Conservation (phyloP, 1,140 invertebrate species). For the Lepidotrigona ventralis region DNA sequence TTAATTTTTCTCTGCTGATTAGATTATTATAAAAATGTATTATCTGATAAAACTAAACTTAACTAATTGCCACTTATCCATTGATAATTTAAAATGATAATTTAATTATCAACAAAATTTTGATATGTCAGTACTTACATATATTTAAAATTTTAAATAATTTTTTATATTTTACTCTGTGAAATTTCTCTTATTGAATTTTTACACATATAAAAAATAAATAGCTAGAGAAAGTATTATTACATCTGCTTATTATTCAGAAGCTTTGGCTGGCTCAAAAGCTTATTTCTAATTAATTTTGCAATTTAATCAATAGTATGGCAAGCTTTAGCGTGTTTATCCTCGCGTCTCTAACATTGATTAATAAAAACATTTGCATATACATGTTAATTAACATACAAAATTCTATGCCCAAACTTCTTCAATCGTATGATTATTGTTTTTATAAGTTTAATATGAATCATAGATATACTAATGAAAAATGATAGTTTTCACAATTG, state of each 20-base stretch:
- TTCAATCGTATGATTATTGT: conserved; percentile 28
- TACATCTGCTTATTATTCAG: conserved; percentile 60
- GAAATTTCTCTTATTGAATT: neutral
- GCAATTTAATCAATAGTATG: conserved; percentile 69
- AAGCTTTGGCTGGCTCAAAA: conserved; percentile 69
- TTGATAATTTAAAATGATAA: neutral
- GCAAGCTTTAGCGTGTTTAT: conserved; percentile 67
- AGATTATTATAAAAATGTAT: conserved; percentile 2
- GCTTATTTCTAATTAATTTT: conserved; percentile 71
- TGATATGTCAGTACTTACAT: neutral
- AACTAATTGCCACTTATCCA: neutral
- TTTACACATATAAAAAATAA: neutral
- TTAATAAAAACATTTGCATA: conserved; percentile 56
- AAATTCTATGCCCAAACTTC: conserved; percentile 43
- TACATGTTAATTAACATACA: conserved; percentile 46
- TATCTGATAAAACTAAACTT: neutral
- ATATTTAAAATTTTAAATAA: neutral
- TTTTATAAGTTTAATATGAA: conserved; percentile 14
- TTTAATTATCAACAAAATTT: neutral
- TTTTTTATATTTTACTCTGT: conserved; percentile 8
- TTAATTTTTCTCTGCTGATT: conserved; percentile 23
- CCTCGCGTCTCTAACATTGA: conserved; percentile 60
- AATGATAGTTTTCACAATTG: neutral
- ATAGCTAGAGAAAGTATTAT: conserved; percentile 34
- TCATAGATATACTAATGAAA: conserved; percentile 15